A percentile compares a stretch with the other conserved stretches of the same genome.
Conservation (phyloP, 2,113 vertebrate genomes). For the Salvator merianae region DNA sequence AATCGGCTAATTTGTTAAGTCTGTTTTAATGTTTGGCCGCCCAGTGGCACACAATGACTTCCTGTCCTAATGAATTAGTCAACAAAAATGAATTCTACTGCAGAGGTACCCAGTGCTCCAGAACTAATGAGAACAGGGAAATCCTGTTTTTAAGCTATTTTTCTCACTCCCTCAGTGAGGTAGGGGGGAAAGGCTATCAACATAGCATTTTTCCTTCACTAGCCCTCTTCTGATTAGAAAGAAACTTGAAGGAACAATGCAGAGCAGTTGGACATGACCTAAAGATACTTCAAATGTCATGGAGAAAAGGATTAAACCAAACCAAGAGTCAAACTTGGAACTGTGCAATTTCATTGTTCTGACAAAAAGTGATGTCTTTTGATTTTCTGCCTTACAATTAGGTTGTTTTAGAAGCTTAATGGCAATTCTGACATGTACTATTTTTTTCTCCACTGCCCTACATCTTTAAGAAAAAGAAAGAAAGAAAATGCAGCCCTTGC, state of each 20-base stretch:
- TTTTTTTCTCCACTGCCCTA: too few species aligned
- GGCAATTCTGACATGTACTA: too few species aligned
- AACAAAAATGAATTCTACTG: slow-evolving; percentile 14
- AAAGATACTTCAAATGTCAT: too few species aligned
- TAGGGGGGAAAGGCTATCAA: background rate
- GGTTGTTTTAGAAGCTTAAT: too few species aligned
- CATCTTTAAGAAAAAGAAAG: too few species aligned
- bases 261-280: too few species aligned
- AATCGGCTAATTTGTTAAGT: slow-evolving; percentile 17
- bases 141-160: background rate
- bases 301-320: background rate
- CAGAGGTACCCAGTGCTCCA: background rate
- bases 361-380: too few species aligned
- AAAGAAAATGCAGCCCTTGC: too few species aligned
- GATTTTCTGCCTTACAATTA: too few species aligned
- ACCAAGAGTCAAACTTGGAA: background rate
- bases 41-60: background rate
- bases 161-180: background rate
- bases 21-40: slow-evolving; percentile 17
- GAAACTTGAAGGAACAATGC: too few species aligned
- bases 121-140: background rate
- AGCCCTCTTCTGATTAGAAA: background rate
- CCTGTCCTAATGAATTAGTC: slow-evolving; percentile 16
- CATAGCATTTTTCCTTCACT: background rate
- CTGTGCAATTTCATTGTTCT: too few species aligned